A percentile compares a stretch with the other conserved stretches of the same genome.
Conservation (phyloP, 2,888 invertebrate species). For the Ormyrus nitidulus region DNA sequence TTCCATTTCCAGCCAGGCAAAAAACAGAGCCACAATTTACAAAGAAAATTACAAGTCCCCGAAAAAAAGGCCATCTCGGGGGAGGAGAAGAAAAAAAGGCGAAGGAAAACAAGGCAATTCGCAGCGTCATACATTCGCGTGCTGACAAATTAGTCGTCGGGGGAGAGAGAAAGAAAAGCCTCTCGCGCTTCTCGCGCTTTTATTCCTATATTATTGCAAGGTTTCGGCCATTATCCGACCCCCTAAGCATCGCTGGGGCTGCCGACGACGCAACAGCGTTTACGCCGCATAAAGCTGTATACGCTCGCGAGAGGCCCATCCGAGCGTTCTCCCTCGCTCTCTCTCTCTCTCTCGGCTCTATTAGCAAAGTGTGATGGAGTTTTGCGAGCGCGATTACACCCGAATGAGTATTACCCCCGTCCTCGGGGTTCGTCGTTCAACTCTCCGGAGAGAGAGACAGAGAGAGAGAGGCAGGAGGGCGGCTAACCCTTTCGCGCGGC, state of each 20-base stretch:
- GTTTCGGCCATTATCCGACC: constrained; percentile 64
- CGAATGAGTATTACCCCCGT: constrained; percentile 74
- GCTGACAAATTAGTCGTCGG: constrained; percentile 32
- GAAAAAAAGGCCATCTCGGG: too few species aligned
- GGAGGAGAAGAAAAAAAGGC: neutral
- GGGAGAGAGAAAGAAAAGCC: neutral
- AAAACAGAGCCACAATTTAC: neutral
- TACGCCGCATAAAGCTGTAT: constrained; percentile 65
- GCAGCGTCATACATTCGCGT: neutral
- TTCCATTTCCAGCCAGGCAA: neutral
- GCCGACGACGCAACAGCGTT: constrained; percentile 59
- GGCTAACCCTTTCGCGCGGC: constrained; percentile 68
- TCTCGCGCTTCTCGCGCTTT: neutral
- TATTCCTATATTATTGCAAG: constrained; percentile 62
- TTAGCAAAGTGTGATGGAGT: constrained; percentile 76
- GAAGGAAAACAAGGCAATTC: constrained; percentile 1
- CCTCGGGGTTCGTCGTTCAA: constrained; percentile 1
- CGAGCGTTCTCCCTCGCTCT: constrained; percentile 50
- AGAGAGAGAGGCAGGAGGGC: constrained; percentile 33
- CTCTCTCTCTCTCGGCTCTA: constrained; percentile 67
- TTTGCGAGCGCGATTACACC: constrained; percentile 76
- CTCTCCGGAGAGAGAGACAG: constrained; percentile 60
- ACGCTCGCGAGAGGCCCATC: constrained; percentile 60
- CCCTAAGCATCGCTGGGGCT: constrained; percentile 57
- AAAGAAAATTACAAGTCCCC: neutral